Conservation (phyloP, 30 jellyfish, hydroid and myxozoan genomes). For the Aurelia coerulea region DNA sequence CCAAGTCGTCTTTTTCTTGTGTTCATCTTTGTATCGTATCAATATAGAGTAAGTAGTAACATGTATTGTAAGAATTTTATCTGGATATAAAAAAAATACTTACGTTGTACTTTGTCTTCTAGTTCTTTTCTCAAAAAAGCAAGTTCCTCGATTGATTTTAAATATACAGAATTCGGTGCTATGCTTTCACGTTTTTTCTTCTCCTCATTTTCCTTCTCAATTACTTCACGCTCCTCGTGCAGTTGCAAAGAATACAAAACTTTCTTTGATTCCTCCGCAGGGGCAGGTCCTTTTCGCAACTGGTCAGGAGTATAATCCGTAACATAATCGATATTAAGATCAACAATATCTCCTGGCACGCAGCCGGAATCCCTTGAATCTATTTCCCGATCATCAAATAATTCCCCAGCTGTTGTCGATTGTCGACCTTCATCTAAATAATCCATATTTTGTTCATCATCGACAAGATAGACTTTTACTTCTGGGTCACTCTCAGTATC, state of each 20-base stretch:
- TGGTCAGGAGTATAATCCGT: slow-evolving; percentile 68
- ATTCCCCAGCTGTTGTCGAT: slow-evolving; percentile 27
- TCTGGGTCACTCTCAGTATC: slow-evolving; percentile 83
- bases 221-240: slow-evolving; percentile 77
- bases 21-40: no score
- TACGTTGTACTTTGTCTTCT: slow-evolving; percentile 70
- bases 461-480: slow-evolving; percentile 73
- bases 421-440: slow-evolving; percentile 25
- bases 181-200: slow-evolving; percentile 58
- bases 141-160: slow-evolving; percentile 56
- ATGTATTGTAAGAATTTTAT: no score
- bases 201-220: slow-evolving; percentile 53
- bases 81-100: not conserved
- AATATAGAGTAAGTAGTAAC: no score
- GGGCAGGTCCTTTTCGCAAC: slow-evolving; percentile 56
- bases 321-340: slow-evolving; percentile 72
- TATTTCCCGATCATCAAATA: slow-evolving; percentile 63
- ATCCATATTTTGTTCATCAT: slow-evolving; percentile 61
- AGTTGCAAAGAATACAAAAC: slow-evolving; percentile 63
- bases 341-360: slow-evolving; percentile 84
- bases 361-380: slow-evolving; percentile 87
- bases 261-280: slow-evolving; percentile 83
- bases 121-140: slow-evolving; percentile 32
- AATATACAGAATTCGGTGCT: slow-evolving; percentile 36
- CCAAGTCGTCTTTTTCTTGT: no score